Evolutionary conservation across 1,140 invertebrate species (phyloP).

Genomic region (Drosophila lini): DNA sequence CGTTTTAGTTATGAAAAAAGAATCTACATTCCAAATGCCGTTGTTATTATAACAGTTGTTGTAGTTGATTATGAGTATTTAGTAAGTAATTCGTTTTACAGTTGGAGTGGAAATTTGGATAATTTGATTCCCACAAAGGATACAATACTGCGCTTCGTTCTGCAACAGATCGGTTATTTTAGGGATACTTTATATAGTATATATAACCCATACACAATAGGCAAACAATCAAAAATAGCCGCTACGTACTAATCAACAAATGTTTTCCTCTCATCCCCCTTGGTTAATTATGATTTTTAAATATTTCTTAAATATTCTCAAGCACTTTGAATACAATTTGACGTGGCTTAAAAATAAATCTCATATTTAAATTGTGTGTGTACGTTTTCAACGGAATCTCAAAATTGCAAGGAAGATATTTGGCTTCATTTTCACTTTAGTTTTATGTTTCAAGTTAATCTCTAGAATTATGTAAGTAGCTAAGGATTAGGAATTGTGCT

Average conservation of each 20-base stretch:
- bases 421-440: slow-evolving; percentile 47
- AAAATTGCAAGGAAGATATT: slow-evolving; percentile 80
- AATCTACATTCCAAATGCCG: slow-evolving; percentile 55
- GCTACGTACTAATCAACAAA: slow-evolving; percentile 79
- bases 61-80: slow-evolving; percentile 58
- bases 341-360: slow-evolving; percentile 65
- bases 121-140: slow-evolving; percentile 39
- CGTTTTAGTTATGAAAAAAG: slow-evolving; percentile 45
- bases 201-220: slow-evolving; percentile 25
- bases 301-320: slow-evolving; percentile 77
- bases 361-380: slow-evolving; percentile 70
- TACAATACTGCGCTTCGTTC: slow-evolving; percentile 44
- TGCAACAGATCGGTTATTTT: slow-evolving; percentile 41
- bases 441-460: slow-evolving; percentile 10
- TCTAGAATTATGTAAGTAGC: slow-evolving; percentile 12
- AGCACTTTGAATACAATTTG: slow-evolving; percentile 72
- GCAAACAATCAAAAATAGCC: slow-evolving; percentile 62
- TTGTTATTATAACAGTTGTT: slow-evolving; percentile 48
- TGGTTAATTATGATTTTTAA: slow-evolving; percentile 50
- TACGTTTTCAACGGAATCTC: slow-evolving; percentile 80
- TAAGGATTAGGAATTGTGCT: slow-evolving; percentile 14
- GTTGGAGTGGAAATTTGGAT: slow-evolving; percentile 49
- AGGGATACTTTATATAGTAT: slow-evolving; percentile 21
- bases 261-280: slow-evolving; percentile 22
- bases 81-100: slow-evolving; percentile 63